Base-by-base conservation (phyloP, 2,888 invertebrate genomes). In the Dicyrtomina minuta region DNA sequence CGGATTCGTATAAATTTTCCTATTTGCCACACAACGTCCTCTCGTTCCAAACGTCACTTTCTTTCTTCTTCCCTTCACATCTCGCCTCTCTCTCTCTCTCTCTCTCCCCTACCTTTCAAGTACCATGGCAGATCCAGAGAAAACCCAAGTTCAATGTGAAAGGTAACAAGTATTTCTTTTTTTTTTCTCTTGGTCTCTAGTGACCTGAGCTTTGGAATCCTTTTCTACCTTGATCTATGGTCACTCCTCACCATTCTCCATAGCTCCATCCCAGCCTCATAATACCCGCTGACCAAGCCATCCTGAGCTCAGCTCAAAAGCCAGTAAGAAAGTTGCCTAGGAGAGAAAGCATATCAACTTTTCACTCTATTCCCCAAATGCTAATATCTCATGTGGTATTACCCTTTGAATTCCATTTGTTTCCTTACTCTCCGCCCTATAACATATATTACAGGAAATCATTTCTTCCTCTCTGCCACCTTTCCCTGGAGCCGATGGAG, bases 341-440 rank as follows among this genome's bases (percentile, higher is more conserved):
- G n/a, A n/a, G n/a, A n/a, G n/a, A 69, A 70, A 74, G 72, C 77
- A 72, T 66, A 73, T 74, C 75, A 74, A 76, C 75, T 76, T 75
- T 73, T 75, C 75, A 74, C 73, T 71, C 74, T 71, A 77, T 75
- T 77, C 77, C 77, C 77, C 66, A 74, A 76, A 74, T 74, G 68
- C 76, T 71, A 75, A 77, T 76, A 77, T 75, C 73, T 77, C 75
- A 74, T 73, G 73, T 69, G 66, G 72, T 65, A 75, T 71, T 68
- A 72, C 60, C 53, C 59, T 33, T 44, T 41, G 58, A 33, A 58
- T 58, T 26, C 55, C 55, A 55, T 55, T 55, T 55, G 27, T 55
- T 26, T 27, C 24, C 22, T 15, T 26, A 55, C 27, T 26, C 24
- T 15, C 24, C 27, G 15, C 43, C 20, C 51, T 20, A 49, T 27